A percentile compares a stretch with the other conserved stretches of the same genome.
phyloP scores from a whole-genome alignment of 2,113 vertebrate species.

The Xiphophorus maculatus region DNA sequence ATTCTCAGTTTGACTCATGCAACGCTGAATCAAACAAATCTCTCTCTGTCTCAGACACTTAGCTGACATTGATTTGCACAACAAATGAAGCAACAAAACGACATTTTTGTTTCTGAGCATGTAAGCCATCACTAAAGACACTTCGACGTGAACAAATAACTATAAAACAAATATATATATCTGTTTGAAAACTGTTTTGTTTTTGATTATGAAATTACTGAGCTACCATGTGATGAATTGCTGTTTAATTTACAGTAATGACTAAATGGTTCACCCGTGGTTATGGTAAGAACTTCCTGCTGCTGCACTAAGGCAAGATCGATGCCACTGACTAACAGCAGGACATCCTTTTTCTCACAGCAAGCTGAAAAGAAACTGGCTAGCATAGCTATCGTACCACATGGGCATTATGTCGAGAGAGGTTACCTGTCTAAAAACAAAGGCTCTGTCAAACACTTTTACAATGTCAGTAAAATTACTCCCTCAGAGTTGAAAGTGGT shows the following conservation, averaged over 20 bases:
- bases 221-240: slow-evolving; percentile 2
- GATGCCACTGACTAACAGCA: slow-evolving; percentile 2
- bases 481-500: not conserved
- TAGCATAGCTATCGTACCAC: not conserved
- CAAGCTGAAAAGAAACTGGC: slow-evolving; percentile 1
- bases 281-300: slow-evolving; percentile 2
- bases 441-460: not conserved
- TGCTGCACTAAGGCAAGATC: slow-evolving; percentile 17
- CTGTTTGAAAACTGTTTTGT: not conserved
- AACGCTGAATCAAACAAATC: slow-evolving; percentile 26
- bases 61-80: slow-evolving; percentile 39
- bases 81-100: slow-evolving; percentile 38
- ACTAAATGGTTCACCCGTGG: slow-evolving; percentile 31
- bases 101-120: slow-evolving; percentile 12
- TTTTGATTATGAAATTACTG: not conserved
- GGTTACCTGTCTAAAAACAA: not conserved
- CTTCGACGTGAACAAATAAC: not conserved
- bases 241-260: slow-evolving; percentile 16
- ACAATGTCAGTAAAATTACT: not conserved
- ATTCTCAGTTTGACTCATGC: slow-evolving; percentile 22
- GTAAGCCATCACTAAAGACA: slow-evolving; percentile 13
- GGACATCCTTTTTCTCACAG: slow-evolving; percentile 24
- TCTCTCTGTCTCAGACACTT: slow-evolving; percentile 17
- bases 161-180: not conserved
- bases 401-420: not conserved